phyloP scores from a whole-genome alignment of 37 sponge, comb jelly and placozoan species.

The Diacarnus erythraeanus region DNA sequence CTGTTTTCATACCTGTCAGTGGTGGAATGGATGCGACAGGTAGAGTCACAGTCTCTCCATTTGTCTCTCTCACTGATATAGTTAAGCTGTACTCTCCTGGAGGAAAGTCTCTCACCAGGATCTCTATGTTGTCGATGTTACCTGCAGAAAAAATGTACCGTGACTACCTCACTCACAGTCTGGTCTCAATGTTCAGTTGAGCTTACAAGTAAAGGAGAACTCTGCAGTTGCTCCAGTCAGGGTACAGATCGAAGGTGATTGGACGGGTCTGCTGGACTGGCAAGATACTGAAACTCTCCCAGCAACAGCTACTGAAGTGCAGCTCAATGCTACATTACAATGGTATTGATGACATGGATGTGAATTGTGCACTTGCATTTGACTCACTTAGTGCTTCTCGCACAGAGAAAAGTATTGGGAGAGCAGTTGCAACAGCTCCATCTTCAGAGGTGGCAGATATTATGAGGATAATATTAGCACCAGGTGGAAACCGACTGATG shows the following conservation, averaged over 20 bases:
- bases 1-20: too few relatives aligned
- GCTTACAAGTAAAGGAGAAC: too few relatives aligned
- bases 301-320: background rate
- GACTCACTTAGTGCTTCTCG: too few relatives aligned
- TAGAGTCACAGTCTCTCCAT: too few relatives aligned
- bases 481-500: background rate
- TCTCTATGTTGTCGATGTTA: background rate
- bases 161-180: too few relatives aligned
- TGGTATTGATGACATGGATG: too few relatives aligned
- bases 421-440: background rate
- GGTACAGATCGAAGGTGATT: background rate
- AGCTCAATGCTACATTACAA: background rate
- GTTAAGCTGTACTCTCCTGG: background rate
- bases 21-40: too few relatives aligned
- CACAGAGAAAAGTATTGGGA: background rate
- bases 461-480: background rate
- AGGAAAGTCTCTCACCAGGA: background rate
- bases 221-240: too few relatives aligned
- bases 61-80: too few relatives aligned
- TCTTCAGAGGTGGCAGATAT: background rate
- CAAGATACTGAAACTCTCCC: background rate
- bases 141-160: too few relatives aligned
- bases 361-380: too few relatives aligned
- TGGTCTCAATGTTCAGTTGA: too few relatives aligned
- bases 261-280: background rate